Evolutionary conservation across 2,113 vertebrate genomes (phyloP).

Genomic region (Daboia siamensis): DNA sequence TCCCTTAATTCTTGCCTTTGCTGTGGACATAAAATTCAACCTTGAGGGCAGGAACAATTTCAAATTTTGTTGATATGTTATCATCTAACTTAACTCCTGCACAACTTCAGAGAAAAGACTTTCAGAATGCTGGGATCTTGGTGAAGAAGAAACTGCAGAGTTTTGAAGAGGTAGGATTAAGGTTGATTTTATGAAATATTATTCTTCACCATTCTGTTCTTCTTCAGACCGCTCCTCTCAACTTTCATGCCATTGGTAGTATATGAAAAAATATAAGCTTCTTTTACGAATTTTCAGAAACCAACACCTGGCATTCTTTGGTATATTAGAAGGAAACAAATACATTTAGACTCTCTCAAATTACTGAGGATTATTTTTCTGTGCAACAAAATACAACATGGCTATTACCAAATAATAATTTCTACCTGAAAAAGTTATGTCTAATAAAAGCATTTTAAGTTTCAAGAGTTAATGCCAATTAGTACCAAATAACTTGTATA

Average conservation of each 20-base stretch:
- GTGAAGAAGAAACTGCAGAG: not conserved
- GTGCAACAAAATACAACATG: not conserved
- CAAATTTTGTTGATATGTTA: not conserved
- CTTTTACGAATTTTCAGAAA: not conserved
- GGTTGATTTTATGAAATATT: not conserved
- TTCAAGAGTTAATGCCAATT: not conserved
- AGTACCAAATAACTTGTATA: not conserved
- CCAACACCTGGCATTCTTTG: not conserved
- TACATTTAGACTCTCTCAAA: not conserved
- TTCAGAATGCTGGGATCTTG: not conserved
- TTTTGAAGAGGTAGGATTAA: not conserved
- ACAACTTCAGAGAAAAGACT: not conserved
- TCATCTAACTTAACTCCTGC: not conserved
- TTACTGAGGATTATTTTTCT: not conserved
- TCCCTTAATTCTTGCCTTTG: constrained; percentile 1
- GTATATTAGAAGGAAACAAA: not conserved
- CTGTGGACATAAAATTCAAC: not conserved
- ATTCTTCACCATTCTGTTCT: not conserved
- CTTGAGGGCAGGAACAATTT: not conserved
- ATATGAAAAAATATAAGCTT: not conserved
- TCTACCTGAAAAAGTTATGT: not conserved
- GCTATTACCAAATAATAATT: not conserved
- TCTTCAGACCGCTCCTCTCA: not conserved
- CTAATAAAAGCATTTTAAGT: not conserved
- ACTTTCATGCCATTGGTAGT: not conserved